Base-by-base conservation (phyloP, 2,113 vertebrate genomes). In the Sorex araneus region DNA sequence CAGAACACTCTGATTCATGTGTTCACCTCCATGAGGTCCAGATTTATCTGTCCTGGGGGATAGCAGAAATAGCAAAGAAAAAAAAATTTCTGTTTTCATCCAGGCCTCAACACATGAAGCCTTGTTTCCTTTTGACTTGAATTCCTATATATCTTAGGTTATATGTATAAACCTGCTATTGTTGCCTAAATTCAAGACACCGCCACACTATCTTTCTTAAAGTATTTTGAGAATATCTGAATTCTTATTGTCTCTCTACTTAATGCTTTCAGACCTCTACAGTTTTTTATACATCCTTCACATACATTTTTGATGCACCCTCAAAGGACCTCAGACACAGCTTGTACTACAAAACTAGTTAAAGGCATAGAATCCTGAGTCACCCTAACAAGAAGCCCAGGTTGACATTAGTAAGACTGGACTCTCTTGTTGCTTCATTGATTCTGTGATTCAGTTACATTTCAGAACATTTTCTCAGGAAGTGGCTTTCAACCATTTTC, bases 1-100 rank as follows among this genome's bases (percentile, higher is more conserved):
- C 94, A 95, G 91, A 92, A 82, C 10, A 4, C 40, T 95, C 78
- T 94, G 90, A 94, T 96, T 94, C 86, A 89, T 94, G n/a, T n/a
- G n/a, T n/a, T n/a, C n/a, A 89, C 82, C 25, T 84, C 66, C 34
- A 34, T 63, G 77, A 90, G 77, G 11, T 32, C n/a, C 64, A 95
- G 81, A 84, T 76, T 19, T 60, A 18, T 94, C 34, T 87, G 69
- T 94, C 80, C 63, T 84, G 78, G 64, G 70, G 10, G 76, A 78
- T 12, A 78, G 79, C 77, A 94, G 74, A 97, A 94, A 93, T 82
- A 91, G 73, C 79, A 90, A 73, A 75, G 87, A 74, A 23, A 69
- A 79, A 74, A 23, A 60, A 28, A 70, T 15, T 90, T 40, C 83
- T 82, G 60, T 84, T 36, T 76, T 63, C 85, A 50, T 40, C 8